Percentiles rank a stretch among this genome's conserved stretches.
phyloP scores from a whole-genome alignment of 1,140 invertebrate species.

The Asbolus verrucosus region DNA sequence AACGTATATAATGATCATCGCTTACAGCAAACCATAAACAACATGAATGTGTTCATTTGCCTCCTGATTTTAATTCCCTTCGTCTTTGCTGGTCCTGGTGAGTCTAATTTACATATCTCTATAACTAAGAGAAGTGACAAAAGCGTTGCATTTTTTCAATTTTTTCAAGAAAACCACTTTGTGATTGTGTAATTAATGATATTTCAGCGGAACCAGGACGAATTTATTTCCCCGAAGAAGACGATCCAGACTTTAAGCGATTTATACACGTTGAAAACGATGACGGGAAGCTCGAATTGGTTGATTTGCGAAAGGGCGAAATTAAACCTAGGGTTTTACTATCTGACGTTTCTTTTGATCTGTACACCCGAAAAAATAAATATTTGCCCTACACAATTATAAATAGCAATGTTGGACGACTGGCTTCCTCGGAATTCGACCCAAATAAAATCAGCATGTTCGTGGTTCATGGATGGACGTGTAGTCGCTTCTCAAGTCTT shows the following conservation, averaged over 20 bases:
- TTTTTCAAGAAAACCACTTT: too few relatives aligned
- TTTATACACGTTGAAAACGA: constrained; percentile 44
- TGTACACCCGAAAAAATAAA: constrained; percentile 53
- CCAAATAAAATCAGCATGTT: constrained; percentile 56
- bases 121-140: not conserved
- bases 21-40: not conserved
- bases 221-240: constrained; percentile 27
- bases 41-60: constrained; percentile 12
- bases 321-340: constrained; percentile 26
- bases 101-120: constrained; percentile 9
- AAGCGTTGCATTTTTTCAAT: too few relatives aligned
- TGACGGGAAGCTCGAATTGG: constrained; percentile 46
- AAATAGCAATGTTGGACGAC: constrained; percentile 18
- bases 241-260: constrained; percentile 18
- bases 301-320: constrained; percentile 36
- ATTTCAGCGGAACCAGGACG: not conserved
- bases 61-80: not conserved
- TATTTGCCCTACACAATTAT: constrained; percentile 29
- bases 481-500: constrained; percentile 53
- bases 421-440: constrained; percentile 47
- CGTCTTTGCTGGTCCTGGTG: constrained; percentile 20
- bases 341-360: constrained; percentile 52
- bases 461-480: constrained; percentile 65
- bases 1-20: not conserved
- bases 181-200: too few relatives aligned